These are phyloP conservation scores for Ceratoteleas bidentatus DNA, from an alignment of 1,140 invertebrate species.

Conservation along the genomic window DNA sequence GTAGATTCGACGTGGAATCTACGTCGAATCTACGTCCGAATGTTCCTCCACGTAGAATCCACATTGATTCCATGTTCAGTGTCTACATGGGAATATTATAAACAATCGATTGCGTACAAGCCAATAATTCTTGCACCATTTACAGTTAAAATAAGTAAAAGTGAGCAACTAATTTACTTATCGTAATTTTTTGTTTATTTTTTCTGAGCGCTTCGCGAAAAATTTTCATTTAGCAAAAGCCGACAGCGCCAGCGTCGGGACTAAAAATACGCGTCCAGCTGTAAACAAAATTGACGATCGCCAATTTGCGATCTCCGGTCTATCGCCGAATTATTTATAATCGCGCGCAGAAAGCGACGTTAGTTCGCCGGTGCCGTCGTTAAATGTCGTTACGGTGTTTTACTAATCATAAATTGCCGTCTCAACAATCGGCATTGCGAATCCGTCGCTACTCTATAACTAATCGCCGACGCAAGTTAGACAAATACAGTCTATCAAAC, in stretches of 20 bases:
- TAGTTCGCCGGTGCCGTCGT: conserved; percentile 25
- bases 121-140: no score
- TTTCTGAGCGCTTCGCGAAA: conserved; percentile 8
- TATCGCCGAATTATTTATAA: conserved; percentile 36
- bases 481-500: no score
- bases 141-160: no score
- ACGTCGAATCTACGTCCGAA: no score
- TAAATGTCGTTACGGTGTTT: conserved; percentile 37
- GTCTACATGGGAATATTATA: no score
- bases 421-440: conserved; percentile 35
- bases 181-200: neutral
- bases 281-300: conserved; percentile 31
- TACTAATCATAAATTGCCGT: conserved; percentile 50
- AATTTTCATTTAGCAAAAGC: neutral
- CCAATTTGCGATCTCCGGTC: conserved; percentile 11
- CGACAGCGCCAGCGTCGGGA: neutral
- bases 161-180: neutral
- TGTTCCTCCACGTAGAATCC: no score
- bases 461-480: no score
- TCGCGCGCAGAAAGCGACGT: conserved; percentile 5
- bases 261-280: conserved; percentile 31
- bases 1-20: no score
- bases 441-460: conserved; percentile 4
- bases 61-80: no score
- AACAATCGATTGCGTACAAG: no score